Evolutionary conservation across 2,797 vertebrate genomes (phyloP), one percentile per base, ranked within the genome.

Genomic region (Falco berigora): DNA sequence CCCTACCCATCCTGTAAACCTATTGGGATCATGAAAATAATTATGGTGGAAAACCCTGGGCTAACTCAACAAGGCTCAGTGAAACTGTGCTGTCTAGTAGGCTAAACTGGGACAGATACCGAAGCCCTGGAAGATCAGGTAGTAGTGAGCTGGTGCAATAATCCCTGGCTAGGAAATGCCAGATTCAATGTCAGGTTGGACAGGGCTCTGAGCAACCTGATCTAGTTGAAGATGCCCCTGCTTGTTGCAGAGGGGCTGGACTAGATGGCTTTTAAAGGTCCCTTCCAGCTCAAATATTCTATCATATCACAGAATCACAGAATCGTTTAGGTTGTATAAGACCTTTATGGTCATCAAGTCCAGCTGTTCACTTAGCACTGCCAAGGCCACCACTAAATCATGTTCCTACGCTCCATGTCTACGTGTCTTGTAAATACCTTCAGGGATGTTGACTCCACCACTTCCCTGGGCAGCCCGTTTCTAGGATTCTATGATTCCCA

Each of bases 171-270:
- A 19, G 42, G 36, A 76, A 47, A 72, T 21, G 50, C 6, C n/a
- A 40, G 16, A 77, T 25, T 38, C 38, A 13, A 36, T 32, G 61
- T 20, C 49, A 32, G 47, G 56, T 0, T 47, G 58, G 76, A 56
- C 0, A 0, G 14, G 24, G 14, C 15, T 59, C 24, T 67, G 38
- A 76, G 32, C 6, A 17, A 0, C 5, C 19, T 59, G 77, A 8
- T 25, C 14, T 2, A 0, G 38, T 24, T 40, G 46, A 23, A 74
- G 34, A 11, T 15, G 38, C 49, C 34, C 27, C 49, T 63, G 68
- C 5, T 3, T 4, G 4, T 3, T 7, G 47, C n/a, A 79, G 8
- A 12, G 20, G 2, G 10, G 2, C 22, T 78, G 27, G 22, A 44
- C 6, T 5, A n/a, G 11, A 20, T 10, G 52, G 13, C 1, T 8